These are phyloP conservation scores for Rhimphoctona megacephalus DNA, from an alignment of 2,888 invertebrate genomes.

Conservation along the genomic window DNA sequence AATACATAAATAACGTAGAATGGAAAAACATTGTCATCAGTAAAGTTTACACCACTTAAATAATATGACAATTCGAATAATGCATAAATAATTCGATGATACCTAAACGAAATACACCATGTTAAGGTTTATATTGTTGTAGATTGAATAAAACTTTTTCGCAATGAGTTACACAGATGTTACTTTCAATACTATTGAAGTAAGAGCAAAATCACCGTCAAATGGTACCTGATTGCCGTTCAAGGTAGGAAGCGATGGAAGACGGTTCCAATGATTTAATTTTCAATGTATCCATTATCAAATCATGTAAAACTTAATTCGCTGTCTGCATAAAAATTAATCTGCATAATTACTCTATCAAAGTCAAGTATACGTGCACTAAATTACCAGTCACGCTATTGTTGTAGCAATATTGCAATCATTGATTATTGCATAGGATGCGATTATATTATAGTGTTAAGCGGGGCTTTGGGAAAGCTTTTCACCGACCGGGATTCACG, in stretches of 20 bases:
- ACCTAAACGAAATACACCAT: neutral
- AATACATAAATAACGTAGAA: neutral
- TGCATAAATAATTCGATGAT: too few species aligned
- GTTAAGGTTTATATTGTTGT: neutral
- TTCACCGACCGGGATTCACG: neutral
- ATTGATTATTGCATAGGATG: conserved; percentile 51
- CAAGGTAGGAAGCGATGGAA: neutral
- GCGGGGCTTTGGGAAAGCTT: neutral
- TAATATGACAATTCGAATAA: too few species aligned
- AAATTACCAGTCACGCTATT: conserved; percentile 7
- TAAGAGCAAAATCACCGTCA: neutral
- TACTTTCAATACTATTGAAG: too few species aligned
- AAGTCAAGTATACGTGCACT: conserved; percentile 14
- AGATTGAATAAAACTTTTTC: neutral
- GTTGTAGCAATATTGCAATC: conserved; percentile 50
- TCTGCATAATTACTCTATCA: neutral
- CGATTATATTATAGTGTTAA: conserved; percentile 41
- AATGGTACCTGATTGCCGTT: neutral
- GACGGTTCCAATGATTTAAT: conserved; percentile 14
- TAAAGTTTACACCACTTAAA: too few species aligned
- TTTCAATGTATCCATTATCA: neutral
- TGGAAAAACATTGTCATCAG: neutral
- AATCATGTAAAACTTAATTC: neutral
- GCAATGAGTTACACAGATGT: neutral
- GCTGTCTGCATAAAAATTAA: neutral